These are phyloP conservation scores for Amiota minor DNA, from an alignment of 2,888 invertebrate species.

Conservation along the genomic window DNA sequence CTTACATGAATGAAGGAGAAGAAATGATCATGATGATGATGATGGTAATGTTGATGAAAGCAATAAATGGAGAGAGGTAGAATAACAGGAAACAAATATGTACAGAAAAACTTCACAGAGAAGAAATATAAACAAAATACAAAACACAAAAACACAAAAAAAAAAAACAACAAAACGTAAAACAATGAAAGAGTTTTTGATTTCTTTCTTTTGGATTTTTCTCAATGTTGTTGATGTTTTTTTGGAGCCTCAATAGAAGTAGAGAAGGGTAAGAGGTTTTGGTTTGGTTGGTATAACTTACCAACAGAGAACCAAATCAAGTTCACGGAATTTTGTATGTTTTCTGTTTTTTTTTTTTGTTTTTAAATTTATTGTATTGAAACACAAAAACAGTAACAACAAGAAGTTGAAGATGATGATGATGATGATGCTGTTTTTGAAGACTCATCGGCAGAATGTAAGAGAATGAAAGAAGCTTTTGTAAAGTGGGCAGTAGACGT, in stretches of 20 bases:
- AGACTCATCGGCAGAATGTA: background rate
- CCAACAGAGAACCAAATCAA: constrained; percentile 48
- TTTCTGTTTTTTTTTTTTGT: constrained; percentile 28
- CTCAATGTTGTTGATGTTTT: background rate
- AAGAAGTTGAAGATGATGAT: background rate
- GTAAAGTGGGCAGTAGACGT: constrained; percentile 4
- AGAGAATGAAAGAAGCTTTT: constrained; percentile 1
- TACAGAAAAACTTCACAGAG: constrained; percentile 42
- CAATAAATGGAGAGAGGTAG: background rate
- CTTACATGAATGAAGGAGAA: constrained; percentile 33
- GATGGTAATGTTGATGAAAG: no score
- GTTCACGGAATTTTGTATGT: constrained; percentile 48
- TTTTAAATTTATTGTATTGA: constrained; percentile 32
- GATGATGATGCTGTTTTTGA: constrained; percentile 35
- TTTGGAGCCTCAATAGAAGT: background rate
- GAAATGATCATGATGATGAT: background rate
- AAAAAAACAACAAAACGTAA: constrained; percentile 25
- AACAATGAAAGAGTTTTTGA: background rate
- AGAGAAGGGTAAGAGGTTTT: no score
- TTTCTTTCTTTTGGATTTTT: background rate
- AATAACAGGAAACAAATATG: constrained; percentile 49
- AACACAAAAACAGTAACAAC: no score
- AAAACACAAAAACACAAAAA: constrained; percentile 35
- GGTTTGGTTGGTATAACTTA: no score
- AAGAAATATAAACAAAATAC: constrained; percentile 26